Evolutionary conservation across 2,113 vertebrate species (phyloP).

Genomic region (Pseudonaja textilis): DNA sequence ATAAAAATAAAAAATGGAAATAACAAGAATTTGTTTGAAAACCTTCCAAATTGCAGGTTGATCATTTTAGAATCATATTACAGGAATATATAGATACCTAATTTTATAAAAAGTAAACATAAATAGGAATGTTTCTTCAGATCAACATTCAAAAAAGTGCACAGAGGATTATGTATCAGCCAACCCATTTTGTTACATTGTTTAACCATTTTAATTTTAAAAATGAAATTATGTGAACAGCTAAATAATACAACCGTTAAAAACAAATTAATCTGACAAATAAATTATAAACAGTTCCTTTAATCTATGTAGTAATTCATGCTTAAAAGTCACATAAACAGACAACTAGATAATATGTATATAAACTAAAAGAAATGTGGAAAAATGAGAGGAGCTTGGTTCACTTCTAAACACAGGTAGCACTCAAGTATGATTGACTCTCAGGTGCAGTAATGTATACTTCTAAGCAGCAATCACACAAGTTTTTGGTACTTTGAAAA

Average conservation of each 20-base stretch:
- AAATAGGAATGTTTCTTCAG: slow-evolving; percentile 55
- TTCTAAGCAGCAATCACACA: not conserved
- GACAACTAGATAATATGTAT: slow-evolving; percentile 56
- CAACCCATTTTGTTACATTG: slow-evolving; percentile 47
- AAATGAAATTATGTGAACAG: slow-evolving; percentile 50
- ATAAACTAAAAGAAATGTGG: slow-evolving; percentile 35
- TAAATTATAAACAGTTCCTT: slow-evolving; percentile 40
- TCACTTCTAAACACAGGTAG: not conserved
- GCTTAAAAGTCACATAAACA: slow-evolving; percentile 52
- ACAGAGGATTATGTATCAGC: slow-evolving; percentile 45
- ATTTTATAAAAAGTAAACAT: slow-evolving; percentile 51
- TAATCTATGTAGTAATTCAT: slow-evolving; percentile 45
- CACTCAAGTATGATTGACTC: not conserved
- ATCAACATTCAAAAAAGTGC: slow-evolving; percentile 54
- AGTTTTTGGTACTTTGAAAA: not conserved
- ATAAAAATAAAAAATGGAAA: slow-evolving; percentile 67
- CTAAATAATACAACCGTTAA: slow-evolving; percentile 55
- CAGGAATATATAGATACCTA: slow-evolving; percentile 57
- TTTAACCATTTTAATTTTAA: slow-evolving; percentile 62
- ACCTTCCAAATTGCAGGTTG: slow-evolving; percentile 34
- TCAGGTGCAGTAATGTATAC: not conserved
- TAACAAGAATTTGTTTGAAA: slow-evolving; percentile 63
- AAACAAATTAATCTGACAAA: slow-evolving; percentile 49
- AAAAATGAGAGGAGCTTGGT: not conserved
- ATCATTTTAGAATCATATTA: slow-evolving; percentile 35